Evolutionary conservation across 2,113 vertebrate genomes (phyloP), one percentile per base, ranked within the genome.

Genomic region (Hemiprocne comata): DNA sequence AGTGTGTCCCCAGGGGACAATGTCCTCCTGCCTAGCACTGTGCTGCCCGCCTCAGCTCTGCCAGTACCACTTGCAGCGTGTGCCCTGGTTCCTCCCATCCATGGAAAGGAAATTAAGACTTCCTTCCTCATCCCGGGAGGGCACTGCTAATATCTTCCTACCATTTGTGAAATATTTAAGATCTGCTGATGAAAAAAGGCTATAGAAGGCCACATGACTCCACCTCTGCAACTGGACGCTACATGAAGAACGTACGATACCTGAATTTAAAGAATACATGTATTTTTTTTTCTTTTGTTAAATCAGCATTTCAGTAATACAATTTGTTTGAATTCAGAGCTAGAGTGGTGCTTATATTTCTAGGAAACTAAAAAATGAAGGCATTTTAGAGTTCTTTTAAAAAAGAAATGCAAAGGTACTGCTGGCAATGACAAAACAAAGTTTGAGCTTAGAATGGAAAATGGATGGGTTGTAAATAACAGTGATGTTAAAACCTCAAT

Each of bases 371-470:
- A 48, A 57, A 81, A 87, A 65, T 33, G 51, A 86, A 86, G 34
- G 72, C 75, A 79, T 87, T 82, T 9, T 9, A 70, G 51, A 82
- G 24, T 24, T 36, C 76, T 26, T 86, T 90, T 51, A 7, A 38
- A 86, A 86, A 83, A 89, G 76, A 95, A 91, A 73, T 70, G 85
- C 85, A 65, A 31, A 90, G 94, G 75, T 87, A 46, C 94, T 92
- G 84, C 94, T 95, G 85, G 71, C 85, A 94, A 23, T 89, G 93
- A 94, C 83, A 93, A 95, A 94, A 95, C 82, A 96, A 69, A 95
- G 54, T 85, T 97, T 90, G 92, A 96, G 77, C 53, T 90, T 34
- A 66, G 78, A 85, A 74, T 76, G 58, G 48, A 76, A 96, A 91
- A 77, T 6, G 70, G 71, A 81, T 78, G 87, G 53, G 79, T 48